phyloP scores from a whole-genome alignment of 2,113 vertebrate species.

The Ariopsis seemanni region DNA sequence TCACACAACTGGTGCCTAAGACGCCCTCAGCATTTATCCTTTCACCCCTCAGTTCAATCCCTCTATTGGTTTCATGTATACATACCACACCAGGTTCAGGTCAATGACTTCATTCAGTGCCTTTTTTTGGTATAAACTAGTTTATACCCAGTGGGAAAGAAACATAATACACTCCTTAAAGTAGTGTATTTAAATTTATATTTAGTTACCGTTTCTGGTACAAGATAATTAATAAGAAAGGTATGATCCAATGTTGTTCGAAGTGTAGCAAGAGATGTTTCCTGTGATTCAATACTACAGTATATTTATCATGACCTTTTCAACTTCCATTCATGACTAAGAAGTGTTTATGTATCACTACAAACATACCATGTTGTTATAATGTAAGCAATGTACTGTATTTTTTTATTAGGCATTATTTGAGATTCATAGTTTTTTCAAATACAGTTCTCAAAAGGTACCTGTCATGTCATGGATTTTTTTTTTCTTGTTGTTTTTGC shows the following conservation, averaged over 20 bases:
- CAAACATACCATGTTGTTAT: neutral
- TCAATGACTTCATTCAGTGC: neutral
- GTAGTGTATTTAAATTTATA: neutral
- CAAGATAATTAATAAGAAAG: neutral
- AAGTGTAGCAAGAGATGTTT: neutral
- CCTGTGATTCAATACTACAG: neutral
- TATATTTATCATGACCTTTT: neutral
- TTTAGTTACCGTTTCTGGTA: neutral
- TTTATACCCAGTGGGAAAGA: neutral
- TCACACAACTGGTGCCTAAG: neutral
- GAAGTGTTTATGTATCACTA: neutral
- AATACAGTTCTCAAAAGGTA: neutral
- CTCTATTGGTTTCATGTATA: neutral
- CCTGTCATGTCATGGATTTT: too few relatives aligned
- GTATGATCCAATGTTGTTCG: neutral
- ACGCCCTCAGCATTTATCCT: neutral
- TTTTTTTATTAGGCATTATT: neutral
- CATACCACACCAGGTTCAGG: neutral
- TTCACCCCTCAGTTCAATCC: neutral
- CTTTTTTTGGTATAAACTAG: neutral
- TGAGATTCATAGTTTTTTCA: neutral
- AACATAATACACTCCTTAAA: neutral
- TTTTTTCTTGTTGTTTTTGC: too few relatives aligned
- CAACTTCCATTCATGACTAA: neutral
- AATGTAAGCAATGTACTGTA: neutral